A percentile compares a stretch with the other conserved stretches of the same genome.
Evolutionary conservation across 2,797 vertebrate genomes (phyloP).

Genomic region (Eleutherodactylus coqui): DNA sequence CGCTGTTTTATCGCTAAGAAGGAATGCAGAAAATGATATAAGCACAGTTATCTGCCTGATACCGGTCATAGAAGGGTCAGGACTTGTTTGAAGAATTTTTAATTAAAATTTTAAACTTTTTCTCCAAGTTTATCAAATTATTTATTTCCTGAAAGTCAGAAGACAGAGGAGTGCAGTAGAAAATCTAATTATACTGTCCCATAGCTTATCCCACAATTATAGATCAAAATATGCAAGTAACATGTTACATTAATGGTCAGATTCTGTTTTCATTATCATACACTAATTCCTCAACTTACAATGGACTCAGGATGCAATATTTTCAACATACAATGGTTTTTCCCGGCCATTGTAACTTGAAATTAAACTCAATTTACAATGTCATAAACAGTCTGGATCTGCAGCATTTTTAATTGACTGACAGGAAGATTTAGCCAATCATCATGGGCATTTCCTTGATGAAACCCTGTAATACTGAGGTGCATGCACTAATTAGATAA

Average conservation of each 20-base stretch:
- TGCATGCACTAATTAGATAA: no score
- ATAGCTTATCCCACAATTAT: not conserved
- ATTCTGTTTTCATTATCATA: not conserved
- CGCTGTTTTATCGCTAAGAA: not conserved
- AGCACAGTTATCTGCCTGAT: not conserved
- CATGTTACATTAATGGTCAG: not conserved
- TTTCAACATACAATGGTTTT: no score
- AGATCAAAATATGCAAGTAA: not conserved
- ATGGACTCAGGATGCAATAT: no score
- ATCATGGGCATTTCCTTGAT: no score
- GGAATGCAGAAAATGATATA: not conserved
- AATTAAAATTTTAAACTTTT: not conserved
- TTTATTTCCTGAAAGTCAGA: not conserved
- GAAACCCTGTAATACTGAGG: no score
- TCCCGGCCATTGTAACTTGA: no score
- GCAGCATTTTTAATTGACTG: no score
- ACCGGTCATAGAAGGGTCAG: not conserved
- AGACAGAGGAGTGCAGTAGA: not conserved
- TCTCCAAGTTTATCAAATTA: not conserved
- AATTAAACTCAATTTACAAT: no score
- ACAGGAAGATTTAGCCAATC: no score
- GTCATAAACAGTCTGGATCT: no score
- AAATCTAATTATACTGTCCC: not conserved
- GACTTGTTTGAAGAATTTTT: not conserved
- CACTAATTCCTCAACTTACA: no score